Evolutionary conservation across 2,113 vertebrate genomes (phyloP).

Genomic region (Bos indicus): DNA sequence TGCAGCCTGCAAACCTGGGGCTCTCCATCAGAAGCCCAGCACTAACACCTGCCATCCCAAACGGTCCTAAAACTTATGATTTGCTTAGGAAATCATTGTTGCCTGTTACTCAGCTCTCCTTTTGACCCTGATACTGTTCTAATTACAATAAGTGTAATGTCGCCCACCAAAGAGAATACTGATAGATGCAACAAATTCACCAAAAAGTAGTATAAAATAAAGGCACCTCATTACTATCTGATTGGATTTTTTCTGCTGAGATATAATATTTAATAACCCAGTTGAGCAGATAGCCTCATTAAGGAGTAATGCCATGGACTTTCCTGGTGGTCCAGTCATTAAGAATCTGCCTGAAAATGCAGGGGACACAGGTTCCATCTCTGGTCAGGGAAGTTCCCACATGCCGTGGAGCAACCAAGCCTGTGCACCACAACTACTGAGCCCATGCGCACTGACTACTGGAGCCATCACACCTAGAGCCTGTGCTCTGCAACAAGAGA

Average conservation of each 20-base stretch:
- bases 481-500: neutral
- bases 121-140: neutral
- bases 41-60: neutral
- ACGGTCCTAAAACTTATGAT: neutral
- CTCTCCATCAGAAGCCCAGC: neutral
- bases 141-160: neutral
- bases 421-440: neutral
- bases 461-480: neutral
- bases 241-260: neutral
- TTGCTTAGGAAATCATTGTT: neutral
- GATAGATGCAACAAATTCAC: neutral
- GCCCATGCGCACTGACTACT: fast-evolving
- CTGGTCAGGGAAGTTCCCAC: neutral
- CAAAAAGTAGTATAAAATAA: neutral
- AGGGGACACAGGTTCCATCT: neutral
- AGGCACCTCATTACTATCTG: neutral
- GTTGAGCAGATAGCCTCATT: neutral
- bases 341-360: neutral
- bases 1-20: neutral
- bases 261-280: neutral
- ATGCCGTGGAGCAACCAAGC: neutral
- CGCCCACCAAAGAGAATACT: neutral
- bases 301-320: neutral
- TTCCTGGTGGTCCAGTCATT: fast-evolving
- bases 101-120: neutral